Conservation (phyloP, 2,113 vertebrate genomes). For the Micromys minutus region DNA sequence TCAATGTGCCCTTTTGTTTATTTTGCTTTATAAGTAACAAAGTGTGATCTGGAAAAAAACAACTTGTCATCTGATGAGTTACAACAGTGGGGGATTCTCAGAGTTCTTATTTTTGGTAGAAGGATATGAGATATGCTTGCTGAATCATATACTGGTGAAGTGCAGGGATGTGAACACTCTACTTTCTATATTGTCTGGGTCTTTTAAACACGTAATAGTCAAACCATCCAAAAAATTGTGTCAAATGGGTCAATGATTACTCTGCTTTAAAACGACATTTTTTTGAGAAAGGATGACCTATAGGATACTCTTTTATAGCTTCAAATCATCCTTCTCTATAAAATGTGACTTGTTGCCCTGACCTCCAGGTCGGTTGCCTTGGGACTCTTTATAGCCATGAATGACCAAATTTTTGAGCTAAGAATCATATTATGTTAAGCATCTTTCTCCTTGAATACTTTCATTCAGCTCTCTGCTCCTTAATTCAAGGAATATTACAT, state of each 20-base stretch:
- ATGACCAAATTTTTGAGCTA: conserved; percentile 69
- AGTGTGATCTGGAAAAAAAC: not conserved
- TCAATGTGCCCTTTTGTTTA: not conserved
- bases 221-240: conserved; percentile 37
- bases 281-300: conserved; percentile 67
- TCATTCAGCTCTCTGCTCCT: conserved; percentile 62
- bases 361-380: conserved; percentile 71
- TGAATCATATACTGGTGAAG: not conserved
- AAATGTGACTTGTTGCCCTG: conserved; percentile 63
- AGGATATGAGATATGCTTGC: not conserved
- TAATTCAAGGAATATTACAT: conserved; percentile 76
- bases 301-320: conserved; percentile 51
- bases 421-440: conserved; percentile 79
- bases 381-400: conserved; percentile 66
- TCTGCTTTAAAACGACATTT: conserved; percentile 53
- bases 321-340: conserved; percentile 50
- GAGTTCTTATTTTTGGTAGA: not conserved
- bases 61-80: not conserved
- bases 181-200: not conserved
- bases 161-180: not conserved
- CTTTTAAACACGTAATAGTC: conserved; percentile 59
- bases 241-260: conserved; percentile 57
- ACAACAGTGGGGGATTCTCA: not conserved
- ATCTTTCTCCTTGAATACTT: conserved; percentile 75
- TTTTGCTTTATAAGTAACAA: conserved; percentile 19